Conservation (phyloP, 35 echinoderm and acorn worm genomes). For the Hemicentrotus pulcherrimus region DNA sequence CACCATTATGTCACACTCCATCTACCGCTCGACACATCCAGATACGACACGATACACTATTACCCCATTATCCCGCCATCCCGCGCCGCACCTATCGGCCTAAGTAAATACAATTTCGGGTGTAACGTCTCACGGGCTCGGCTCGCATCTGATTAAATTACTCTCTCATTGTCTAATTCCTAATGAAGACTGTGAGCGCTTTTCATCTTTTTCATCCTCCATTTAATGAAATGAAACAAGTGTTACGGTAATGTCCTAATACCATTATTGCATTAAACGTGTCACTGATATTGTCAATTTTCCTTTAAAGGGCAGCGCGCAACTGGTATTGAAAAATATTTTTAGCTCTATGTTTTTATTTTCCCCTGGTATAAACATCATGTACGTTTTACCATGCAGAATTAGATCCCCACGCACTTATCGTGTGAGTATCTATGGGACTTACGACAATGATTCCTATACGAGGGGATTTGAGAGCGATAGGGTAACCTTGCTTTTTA, state of each 20-base stretch:
- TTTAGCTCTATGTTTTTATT: background rate
- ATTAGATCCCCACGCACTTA: too few species aligned
- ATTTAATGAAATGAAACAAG: background rate
- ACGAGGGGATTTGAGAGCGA: too few species aligned
- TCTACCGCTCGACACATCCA: background rate
- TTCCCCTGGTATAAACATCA: too few species aligned
- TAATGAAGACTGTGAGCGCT: background rate
- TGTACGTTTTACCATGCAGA: too few species aligned
- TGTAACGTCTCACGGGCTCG: background rate
- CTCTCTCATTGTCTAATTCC: background rate
- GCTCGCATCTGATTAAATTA: background rate
- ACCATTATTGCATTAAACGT: constrained; percentile 1
- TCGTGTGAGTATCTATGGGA: too few species aligned
- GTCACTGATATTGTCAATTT: background rate
- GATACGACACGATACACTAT: background rate
- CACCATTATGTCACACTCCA: background rate
- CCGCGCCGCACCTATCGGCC: background rate
- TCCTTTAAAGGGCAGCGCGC: background rate
- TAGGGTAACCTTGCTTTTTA: too few species aligned
- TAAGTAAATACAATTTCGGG: constrained; percentile 3
- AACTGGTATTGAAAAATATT: background rate
- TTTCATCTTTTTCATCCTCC: background rate
- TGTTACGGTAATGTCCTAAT: background rate
- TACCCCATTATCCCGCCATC: background rate
- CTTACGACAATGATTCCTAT: too few species aligned